Percentiles rank a stretch among this genome's conserved stretches.
phyloP scores from a whole-genome alignment of 2,888 invertebrate genomes.

The Teleogryllus oceanicus region DNA sequence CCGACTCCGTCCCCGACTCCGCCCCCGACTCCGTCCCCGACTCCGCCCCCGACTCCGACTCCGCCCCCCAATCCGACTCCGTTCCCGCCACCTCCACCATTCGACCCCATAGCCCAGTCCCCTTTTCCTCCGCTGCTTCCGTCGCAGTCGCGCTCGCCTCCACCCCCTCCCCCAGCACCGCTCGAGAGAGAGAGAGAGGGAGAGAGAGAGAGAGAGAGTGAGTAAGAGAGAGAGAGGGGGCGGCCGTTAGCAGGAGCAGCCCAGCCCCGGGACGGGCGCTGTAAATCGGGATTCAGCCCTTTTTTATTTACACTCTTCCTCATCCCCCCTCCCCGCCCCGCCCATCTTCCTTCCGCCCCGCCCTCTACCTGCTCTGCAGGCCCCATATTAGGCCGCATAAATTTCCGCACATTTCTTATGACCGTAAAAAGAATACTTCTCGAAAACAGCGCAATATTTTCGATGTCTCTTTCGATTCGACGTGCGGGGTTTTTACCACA shows the following conservation, averaged over 20 bases:
- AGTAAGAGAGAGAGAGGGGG: background rate
- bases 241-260: background rate
- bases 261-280: background rate
- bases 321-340: background rate
- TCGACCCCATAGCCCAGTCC: too few species aligned
- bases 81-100: too few species aligned
- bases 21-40: too few species aligned
- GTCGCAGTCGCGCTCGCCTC: too few species aligned
- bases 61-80: too few species aligned
- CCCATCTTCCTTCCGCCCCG: background rate
- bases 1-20: too few species aligned
- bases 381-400: conserved; percentile 6
- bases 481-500: background rate
- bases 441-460: conserved; percentile 7
- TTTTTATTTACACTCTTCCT: background rate
- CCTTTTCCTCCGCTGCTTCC: too few species aligned
- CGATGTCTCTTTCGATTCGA: background rate
- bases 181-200: too few species aligned
- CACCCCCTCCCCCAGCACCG: background rate
- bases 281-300: conserved; percentile 7
- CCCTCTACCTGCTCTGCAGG: background rate
- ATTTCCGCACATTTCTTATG: background rate
- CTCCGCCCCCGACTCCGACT: too few species aligned
- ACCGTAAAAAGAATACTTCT: background rate
- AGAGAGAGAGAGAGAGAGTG: background rate